Base-by-base conservation (phyloP, 2,797 vertebrate species). In the Diplodus sargus region DNA sequence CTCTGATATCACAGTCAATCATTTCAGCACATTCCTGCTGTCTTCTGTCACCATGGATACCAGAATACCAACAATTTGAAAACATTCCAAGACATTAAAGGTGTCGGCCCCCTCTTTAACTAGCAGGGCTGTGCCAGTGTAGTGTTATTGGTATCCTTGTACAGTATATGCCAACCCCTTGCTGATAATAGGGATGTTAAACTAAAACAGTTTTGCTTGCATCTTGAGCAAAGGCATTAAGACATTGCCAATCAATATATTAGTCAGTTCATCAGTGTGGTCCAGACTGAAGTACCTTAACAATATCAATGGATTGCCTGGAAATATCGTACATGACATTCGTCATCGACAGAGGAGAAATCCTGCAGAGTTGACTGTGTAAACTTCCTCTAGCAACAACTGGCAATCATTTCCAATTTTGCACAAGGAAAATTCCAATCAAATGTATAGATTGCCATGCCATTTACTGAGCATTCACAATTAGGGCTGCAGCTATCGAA, bases 201-300 rank as follows among this genome's bases (percentile, higher is more conserved):
- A 34, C 2, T 28, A 5, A 30, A 76, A 48, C 2, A n/a, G 4
- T 11, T 52, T 51, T 28, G 51, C 25, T n/a, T 56, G 12, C 52
- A 57, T 43, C 49, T 54, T 69, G 3, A 62, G 34, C 34, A 39
- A 39, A 39, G 34, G 34, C 9, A 39, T 39, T 10, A 39, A 39
- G 34, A 39, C 30, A 34, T 34, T 34, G 6, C 7, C 30, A 34
- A 34, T 34, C 30, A 34, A 6, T 34, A 3, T 6, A 34, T 39
- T 39, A 3, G 17, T 49, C 18, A 4, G 30, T 45, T 23, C 20
- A 54, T 2, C 39, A 47, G 15, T 17, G 45, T 53, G 25, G 39
- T 56, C 30, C 45, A 51, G 52, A 43, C 34, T 48, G n/a, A 59
- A 65, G 71, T 57, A 57, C 52, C 16, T 52, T 23, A 70, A 23